Conservation (phyloP, 2,113 vertebrate species). For the Anarrhichthys ocellatus region DNA sequence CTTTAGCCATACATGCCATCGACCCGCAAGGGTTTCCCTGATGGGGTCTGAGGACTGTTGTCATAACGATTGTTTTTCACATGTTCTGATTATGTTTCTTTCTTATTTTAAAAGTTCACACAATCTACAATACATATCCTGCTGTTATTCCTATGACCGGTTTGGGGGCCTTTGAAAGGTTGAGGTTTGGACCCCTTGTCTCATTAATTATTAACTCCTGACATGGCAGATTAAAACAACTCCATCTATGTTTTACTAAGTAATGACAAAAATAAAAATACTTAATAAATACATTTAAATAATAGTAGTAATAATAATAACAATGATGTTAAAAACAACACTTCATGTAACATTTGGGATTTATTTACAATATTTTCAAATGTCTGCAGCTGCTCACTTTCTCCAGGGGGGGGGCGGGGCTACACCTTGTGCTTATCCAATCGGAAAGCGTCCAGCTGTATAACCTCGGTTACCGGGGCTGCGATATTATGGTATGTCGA, state of each 20-base stretch:
- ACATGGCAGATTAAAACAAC: background rate
- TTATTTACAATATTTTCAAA: background rate
- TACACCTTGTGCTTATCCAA: constrained; percentile 49
- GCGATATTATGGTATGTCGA: constrained; percentile 69
- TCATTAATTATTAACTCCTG: background rate
- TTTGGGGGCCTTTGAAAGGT: background rate
- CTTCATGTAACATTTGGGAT: background rate
- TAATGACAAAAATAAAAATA: background rate
- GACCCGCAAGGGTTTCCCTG: background rate
- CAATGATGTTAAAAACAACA: background rate
- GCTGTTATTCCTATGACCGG: background rate
- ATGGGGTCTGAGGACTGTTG: background rate
- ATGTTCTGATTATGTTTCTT: background rate
- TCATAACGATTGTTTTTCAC: background rate
- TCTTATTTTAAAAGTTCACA: background rate
- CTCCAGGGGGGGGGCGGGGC: constrained; percentile 43
- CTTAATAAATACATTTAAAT: background rate
- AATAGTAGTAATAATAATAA: no score
- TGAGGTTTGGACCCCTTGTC: background rate
- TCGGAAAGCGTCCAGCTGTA: constrained; percentile 40
- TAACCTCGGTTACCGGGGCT: constrained; percentile 50
- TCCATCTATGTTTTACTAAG: no score
- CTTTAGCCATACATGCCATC: no score
- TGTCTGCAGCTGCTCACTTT: background rate
- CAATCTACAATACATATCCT: background rate